Evolutionary conservation across 2,797 vertebrate species (phyloP).

Genomic region (Argyrosomus regius): DNA sequence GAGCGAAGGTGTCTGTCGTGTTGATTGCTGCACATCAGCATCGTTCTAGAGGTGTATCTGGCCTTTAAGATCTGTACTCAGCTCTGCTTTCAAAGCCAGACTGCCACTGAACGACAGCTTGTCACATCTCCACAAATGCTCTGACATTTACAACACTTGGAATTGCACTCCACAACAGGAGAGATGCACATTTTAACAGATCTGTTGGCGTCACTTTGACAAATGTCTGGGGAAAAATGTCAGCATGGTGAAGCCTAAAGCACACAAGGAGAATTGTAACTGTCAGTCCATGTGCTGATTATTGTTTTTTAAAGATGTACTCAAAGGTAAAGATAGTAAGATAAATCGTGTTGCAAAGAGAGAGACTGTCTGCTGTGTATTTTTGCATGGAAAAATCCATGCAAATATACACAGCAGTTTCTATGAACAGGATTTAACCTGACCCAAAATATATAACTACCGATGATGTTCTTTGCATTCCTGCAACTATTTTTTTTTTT

Average conservation of each 20-base stretch:
- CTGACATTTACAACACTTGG: conserved; percentile 73
- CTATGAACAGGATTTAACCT: background rate
- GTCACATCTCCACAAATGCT: conserved; percentile 62
- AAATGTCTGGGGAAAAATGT: conserved; percentile 19
- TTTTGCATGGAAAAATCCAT: background rate
- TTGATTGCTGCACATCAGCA: conserved; percentile 51
- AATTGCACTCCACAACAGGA: conserved; percentile 14
- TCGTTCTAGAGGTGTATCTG: conserved; percentile 70
- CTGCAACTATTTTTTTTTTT: background rate
- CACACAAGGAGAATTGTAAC: background rate
- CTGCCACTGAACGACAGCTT: conserved; percentile 26
- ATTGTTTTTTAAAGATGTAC: background rate
- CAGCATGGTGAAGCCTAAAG: background rate
- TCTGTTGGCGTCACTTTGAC: conserved; percentile 31
- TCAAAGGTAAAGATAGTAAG: background rate
- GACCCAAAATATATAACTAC: background rate
- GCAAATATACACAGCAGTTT: background rate
- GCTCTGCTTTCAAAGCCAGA: conserved; percentile 50
- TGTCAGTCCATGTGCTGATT: conserved; percentile 1
- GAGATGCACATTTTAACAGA: conserved; percentile 45
- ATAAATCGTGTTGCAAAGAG: conserved; percentile 13
- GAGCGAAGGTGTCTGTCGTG: conserved; percentile 23
- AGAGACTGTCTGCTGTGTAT: background rate
- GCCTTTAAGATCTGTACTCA: conserved; percentile 61
- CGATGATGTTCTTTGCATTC: conserved; percentile 26